Conservation (phyloP, 1,140 invertebrate species). For the Galendromus occidentalis region DNA sequence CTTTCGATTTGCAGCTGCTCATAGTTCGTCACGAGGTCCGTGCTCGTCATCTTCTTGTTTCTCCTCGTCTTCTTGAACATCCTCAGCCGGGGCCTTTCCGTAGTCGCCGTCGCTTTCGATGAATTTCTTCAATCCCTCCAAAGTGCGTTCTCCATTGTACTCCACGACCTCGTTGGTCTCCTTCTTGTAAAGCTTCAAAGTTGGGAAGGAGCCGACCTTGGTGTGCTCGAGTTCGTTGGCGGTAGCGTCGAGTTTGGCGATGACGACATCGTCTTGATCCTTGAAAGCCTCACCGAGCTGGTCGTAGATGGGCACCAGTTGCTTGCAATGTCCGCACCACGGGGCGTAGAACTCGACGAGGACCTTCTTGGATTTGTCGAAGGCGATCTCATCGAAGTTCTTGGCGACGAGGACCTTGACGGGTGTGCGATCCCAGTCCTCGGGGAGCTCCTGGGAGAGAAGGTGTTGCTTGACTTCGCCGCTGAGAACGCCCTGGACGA, state of each 20-base stretch:
- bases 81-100: slow-evolving; percentile 39
- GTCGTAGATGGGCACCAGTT: slow-evolving; percentile 87
- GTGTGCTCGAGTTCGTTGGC: slow-evolving; percentile 88
- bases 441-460: slow-evolving; percentile 75
- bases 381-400: slow-evolving; percentile 87
- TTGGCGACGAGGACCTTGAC: slow-evolving; percentile 83
- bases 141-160: slow-evolving; percentile 81
- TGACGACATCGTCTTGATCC: slow-evolving; percentile 58
- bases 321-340: slow-evolving; percentile 89
- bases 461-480: slow-evolving; percentile 86
- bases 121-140: slow-evolving; percentile 81
- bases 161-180: slow-evolving; percentile 72
- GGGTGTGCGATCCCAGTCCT: slow-evolving; percentile 87
- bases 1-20: neutral
- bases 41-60: slow-evolving; percentile 9
- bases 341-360: slow-evolving; percentile 97
- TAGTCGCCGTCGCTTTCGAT: slow-evolving; percentile 53
- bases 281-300: slow-evolving; percentile 67
- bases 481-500: slow-evolving; percentile 66
- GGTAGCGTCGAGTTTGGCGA: slow-evolving; percentile 97
- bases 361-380: slow-evolving; percentile 71
- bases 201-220: slow-evolving; percentile 88
- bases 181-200: slow-evolving; percentile 84
- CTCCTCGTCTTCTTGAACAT: slow-evolving; percentile 29
- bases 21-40: slow-evolving; percentile 1